Evolutionary conservation across 2,113 vertebrate species (phyloP).

Genomic region (Octodon degus): DNA sequence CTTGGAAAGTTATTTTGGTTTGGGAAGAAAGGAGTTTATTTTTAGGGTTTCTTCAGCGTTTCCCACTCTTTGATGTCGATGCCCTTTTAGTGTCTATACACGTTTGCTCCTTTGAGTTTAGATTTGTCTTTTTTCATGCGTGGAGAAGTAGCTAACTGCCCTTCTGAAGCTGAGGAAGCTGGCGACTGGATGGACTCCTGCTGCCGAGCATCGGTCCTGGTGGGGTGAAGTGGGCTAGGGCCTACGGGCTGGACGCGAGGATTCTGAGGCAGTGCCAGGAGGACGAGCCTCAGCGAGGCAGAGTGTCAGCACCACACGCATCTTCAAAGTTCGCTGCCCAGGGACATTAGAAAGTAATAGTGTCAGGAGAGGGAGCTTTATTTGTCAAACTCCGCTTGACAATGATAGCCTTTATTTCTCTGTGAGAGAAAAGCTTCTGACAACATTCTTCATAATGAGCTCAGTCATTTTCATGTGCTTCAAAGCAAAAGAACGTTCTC

Average conservation of each 20-base stretch:
- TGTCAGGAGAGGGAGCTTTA: not conserved
- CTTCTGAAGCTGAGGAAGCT: not conserved
- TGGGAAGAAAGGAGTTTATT: not conserved
- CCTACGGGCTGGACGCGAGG: constrained; percentile 17
- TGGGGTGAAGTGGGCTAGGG: not conserved
- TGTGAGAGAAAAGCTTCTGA: not conserved
- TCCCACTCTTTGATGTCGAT: not conserved
- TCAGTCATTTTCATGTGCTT: constrained; percentile 16
- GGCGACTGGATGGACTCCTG: not conserved
- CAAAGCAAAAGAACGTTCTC: not conserved
- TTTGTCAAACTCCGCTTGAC: not conserved
- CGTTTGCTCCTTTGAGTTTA: not conserved
- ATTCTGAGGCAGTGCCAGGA: constrained; percentile 28
- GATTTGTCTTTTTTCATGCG: not conserved
- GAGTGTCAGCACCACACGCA: not conserved
- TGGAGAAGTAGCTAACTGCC: not conserved
- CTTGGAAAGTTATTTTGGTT: not conserved
- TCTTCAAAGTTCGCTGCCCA: not conserved
- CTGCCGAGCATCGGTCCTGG: not conserved
- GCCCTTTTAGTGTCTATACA: not conserved
- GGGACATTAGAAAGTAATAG: not conserved
- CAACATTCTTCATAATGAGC: constrained; percentile 39
- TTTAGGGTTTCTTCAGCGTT: not conserved
- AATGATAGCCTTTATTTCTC: not conserved
- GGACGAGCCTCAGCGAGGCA: constrained; percentile 14